Conservation (phyloP, 2,797 vertebrate genomes). For the Margarornis squamiger region DNA sequence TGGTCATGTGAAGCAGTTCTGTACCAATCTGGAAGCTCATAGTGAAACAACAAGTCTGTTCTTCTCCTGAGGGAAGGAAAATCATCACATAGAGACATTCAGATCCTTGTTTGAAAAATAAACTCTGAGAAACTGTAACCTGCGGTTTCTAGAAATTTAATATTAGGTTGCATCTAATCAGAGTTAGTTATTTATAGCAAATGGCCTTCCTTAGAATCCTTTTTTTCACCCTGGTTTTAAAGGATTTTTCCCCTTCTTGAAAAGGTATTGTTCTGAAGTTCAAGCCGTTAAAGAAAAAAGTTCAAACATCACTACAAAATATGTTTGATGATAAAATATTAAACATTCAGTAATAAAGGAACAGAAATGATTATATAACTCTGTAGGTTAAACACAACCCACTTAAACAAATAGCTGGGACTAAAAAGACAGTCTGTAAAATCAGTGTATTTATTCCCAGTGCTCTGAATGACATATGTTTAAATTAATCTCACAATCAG, state of each 20-base stretch:
- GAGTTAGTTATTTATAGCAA: not conserved
- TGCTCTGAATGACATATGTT: slow-evolving; percentile 31
- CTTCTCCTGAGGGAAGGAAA: not conserved
- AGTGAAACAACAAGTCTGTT: not conserved
- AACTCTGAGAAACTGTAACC: not conserved
- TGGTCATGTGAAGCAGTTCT: not conserved
- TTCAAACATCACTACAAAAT: slow-evolving; percentile 70
- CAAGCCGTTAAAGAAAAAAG: slow-evolving; percentile 65
- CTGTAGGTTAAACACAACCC: slow-evolving; percentile 63
- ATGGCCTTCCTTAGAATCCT: not conserved
- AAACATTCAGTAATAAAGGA: slow-evolving; percentile 67
- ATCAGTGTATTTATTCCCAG: slow-evolving; percentile 41
- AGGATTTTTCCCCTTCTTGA: not conserved
- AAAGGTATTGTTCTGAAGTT: slow-evolving; percentile 62
- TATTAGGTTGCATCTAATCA: not conserved
- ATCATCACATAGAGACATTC: not conserved
- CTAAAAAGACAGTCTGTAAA: slow-evolving; percentile 25
- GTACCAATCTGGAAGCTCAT: not conserved
- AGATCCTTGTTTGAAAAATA: not conserved
- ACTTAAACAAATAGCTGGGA: slow-evolving; percentile 56
- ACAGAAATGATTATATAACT: slow-evolving; percentile 67
- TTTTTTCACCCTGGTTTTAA: not conserved
- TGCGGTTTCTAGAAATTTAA: not conserved
- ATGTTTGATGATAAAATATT: slow-evolving; percentile 71
- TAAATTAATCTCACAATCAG: slow-evolving; percentile 53